Conservation (phyloP, 2,888 invertebrate genomes). For the Parthenolecanium corni region DNA sequence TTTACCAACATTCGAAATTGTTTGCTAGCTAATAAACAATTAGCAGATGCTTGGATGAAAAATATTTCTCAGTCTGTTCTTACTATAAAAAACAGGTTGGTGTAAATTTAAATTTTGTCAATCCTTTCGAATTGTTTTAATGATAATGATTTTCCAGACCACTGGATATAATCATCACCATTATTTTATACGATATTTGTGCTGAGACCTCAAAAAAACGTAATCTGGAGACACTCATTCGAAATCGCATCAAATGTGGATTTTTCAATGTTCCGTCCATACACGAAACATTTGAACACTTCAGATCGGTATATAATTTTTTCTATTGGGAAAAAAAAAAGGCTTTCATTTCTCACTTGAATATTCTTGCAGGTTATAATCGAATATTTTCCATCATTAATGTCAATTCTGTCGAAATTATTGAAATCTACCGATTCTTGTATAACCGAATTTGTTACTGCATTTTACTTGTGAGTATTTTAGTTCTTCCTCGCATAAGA, state of each 20-base stretch:
- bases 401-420: conserved; percentile 34
- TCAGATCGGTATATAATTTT: conserved; percentile 30
- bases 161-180: conserved; percentile 34
- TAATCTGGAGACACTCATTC: conserved; percentile 33
- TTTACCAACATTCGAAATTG: conserved; percentile 47
- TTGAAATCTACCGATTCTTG: conserved; percentile 39
- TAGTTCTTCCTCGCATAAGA: not conserved
- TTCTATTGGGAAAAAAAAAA: not conserved
- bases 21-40: conserved; percentile 46
- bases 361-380: conserved; percentile 32
- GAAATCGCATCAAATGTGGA: conserved; percentile 33
- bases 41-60: conserved; percentile 48
- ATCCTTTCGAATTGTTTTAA: not conserved
- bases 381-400: conserved; percentile 33
- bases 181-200: conserved; percentile 33
- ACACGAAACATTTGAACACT: conserved; percentile 33
- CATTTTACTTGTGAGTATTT: conserved; percentile 47
- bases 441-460: conserved; percentile 48
- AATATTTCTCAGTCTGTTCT: conserved; percentile 45
- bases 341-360: not conserved
- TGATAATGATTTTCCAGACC: conserved; percentile 32
- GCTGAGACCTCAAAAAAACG: conserved; percentile 32
- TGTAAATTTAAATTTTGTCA: not conserved
- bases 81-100: conserved; percentile 34
- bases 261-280: conserved; percentile 33